Evolutionary conservation across 2,888 invertebrate genomes (phyloP), one percentile per base, ranked within the genome.

Genomic region (Fragum whitleyi): DNA sequence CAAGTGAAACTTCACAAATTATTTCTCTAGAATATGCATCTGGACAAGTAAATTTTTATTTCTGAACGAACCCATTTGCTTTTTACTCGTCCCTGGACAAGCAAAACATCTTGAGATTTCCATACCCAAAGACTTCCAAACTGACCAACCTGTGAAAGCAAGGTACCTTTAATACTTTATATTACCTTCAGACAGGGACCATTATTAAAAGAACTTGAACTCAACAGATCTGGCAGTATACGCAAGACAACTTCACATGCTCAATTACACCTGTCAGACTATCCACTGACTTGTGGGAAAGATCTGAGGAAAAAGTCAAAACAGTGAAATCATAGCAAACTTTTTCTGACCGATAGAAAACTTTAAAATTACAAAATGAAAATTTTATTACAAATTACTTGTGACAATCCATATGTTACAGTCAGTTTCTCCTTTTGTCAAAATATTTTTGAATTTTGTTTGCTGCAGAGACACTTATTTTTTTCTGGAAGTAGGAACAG

Each of bases 221-320:
- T 47, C 47, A 47, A 47, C 47, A 14, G 16, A 47, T 5, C 16
- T 47, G 47, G 47, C 5, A 47, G 47, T 47, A 47, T 14, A 47
- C 47, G 5, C 14, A 47, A 47, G 47, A 47, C 16, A 47, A 47
- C 47, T 47, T 47, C 47, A 47, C 47, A 47, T 47, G 47, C 47
- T 47, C 16, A 47, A 3, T 3, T 47, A 57, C 57, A 57, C 26
- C 57, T 57, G 57, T 57, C 57, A 57, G 57, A 57, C 9, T n/a
- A n/a, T 53, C 57, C 57, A 26, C 26, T 57, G 57, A 57, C 57
- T 57, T 47, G 47, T 47, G 47, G 47, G 47, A 47, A 14, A 47
- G 47, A 47, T 47, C 47, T 19, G 47, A 47, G 47, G 47, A 47
- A 47, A 47, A 5, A 47, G 47, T 14, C 47, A 16, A 47, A 47